These are phyloP conservation scores for Pandemis corylana DNA, from an alignment of 2,888 invertebrate genomes.

Conservation along the genomic window DNA sequence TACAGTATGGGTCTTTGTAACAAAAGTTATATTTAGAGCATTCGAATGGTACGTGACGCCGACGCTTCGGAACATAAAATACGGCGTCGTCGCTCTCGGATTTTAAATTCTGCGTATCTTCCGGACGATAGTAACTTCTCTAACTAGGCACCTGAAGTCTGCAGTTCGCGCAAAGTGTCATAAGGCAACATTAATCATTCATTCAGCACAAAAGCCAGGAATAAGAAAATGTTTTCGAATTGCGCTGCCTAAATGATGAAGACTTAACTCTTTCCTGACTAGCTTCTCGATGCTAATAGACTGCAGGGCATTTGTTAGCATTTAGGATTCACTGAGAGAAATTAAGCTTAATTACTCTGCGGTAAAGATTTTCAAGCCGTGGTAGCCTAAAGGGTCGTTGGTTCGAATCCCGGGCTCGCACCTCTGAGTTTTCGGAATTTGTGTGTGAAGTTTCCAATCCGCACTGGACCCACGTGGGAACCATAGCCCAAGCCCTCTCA, in stretches of 20 bases:
- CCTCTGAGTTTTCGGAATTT: too few species aligned
- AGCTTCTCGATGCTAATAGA: slow-evolving; percentile 22
- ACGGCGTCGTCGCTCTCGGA: slow-evolving; percentile 21
- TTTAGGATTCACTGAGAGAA: background rate
- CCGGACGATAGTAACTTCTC: slow-evolving; percentile 28
- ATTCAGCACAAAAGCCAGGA: slow-evolving; percentile 42
- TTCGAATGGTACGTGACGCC: slow-evolving; percentile 34
- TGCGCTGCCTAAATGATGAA: slow-evolving; percentile 29
- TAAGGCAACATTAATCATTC: slow-evolving; percentile 45
- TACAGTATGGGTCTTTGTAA: slow-evolving; percentile 30
- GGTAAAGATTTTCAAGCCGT: background rate
- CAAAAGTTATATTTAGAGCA: slow-evolving; percentile 33
- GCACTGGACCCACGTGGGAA: too few species aligned
- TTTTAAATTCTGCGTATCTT: slow-evolving; percentile 34
- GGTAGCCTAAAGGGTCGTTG: too few species aligned
- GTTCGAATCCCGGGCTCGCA: too few species aligned
- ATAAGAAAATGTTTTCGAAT: slow-evolving; percentile 39
- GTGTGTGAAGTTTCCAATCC: too few species aligned
- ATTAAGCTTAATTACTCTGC: background rate
- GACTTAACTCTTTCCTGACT: slow-evolving; percentile 18
- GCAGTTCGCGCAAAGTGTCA: slow-evolving; percentile 42
- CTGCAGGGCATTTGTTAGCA: slow-evolving; percentile 8
- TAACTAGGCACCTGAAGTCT: slow-evolving; percentile 37
- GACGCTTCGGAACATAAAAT: slow-evolving; percentile 23
- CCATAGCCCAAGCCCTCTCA: too few species aligned